phyloP scores from a whole-genome alignment of 2,113 vertebrate species.

The Rissa tridactyla region DNA sequence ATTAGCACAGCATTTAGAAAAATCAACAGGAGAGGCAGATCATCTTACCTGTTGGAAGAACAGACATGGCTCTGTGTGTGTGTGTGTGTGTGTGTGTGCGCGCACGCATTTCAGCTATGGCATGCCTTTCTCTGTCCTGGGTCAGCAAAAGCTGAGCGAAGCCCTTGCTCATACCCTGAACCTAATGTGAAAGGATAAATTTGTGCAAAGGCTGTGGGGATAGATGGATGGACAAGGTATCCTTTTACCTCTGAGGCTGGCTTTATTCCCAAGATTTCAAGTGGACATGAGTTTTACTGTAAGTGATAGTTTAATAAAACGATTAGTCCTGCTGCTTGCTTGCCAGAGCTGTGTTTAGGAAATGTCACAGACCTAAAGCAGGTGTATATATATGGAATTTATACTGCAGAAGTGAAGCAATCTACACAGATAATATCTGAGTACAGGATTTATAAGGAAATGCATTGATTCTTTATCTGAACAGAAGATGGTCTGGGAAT shows the following conservation, averaged over 20 bases:
- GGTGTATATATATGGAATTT: not conserved
- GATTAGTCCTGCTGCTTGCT: constrained; percentile 33
- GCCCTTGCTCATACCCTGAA: constrained; percentile 29
- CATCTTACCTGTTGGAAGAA: constrained; percentile 36
- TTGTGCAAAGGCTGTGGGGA: not conserved
- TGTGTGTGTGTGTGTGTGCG: not conserved
- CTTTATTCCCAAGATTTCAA: constrained; percentile 51
- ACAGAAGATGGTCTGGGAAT: constrained; percentile 38
- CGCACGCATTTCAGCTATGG: not conserved
- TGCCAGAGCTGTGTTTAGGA: constrained; percentile 50
- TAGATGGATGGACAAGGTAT: constrained; percentile 46
- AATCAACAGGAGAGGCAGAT: constrained; percentile 42
- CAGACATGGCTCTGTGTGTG: not conserved
- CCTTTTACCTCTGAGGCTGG: constrained; percentile 38
- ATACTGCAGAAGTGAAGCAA: not conserved
- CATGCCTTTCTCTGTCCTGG: not conserved
- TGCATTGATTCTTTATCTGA: constrained; percentile 39
- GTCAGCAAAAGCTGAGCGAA: constrained; percentile 16
- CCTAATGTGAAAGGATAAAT: not conserved
- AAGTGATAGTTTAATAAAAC: constrained; percentile 57
- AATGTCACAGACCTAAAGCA: not conserved
- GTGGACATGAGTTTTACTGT: constrained; percentile 52
- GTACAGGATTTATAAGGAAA: constrained; percentile 24
- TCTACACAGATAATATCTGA: constrained; percentile 6
- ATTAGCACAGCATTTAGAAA: constrained; percentile 40